Conservation (phyloP, 2,113 vertebrate species). For the Hemiscyllium ocellatum region DNA sequence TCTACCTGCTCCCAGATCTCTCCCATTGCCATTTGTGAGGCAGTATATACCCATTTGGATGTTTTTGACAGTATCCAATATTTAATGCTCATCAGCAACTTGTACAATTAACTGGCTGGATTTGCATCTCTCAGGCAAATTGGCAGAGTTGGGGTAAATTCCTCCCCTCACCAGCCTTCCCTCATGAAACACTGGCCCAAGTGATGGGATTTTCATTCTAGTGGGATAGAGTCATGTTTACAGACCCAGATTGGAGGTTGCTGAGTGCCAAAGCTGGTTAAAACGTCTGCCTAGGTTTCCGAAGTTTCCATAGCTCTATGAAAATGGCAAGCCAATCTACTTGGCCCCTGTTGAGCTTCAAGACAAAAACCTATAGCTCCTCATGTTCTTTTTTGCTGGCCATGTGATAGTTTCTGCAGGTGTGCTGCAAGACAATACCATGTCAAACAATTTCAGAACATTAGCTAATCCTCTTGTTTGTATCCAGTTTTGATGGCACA, state of each 20-base stretch:
- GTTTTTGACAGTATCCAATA: background rate
- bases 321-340: too few species aligned
- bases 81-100: background rate
- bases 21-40: background rate
- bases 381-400: background rate
- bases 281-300: too few species aligned
- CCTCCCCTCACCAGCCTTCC: too few species aligned
- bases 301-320: too few species aligned
- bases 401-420: background rate
- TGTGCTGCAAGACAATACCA: background rate
- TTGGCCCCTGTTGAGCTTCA: background rate
- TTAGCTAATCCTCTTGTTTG: background rate
- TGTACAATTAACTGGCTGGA: background rate
- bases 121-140: too few species aligned
- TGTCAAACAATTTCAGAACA: background rate
- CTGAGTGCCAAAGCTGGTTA: too few species aligned
- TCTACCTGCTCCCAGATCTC: background rate
- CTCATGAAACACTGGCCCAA: too few species aligned
- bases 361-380: background rate
- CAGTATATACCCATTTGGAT: background rate
- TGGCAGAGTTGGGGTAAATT: too few species aligned
- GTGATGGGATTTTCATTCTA: too few species aligned
- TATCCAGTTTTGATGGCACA: background rate
- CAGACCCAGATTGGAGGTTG: too few species aligned
- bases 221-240: too few species aligned